Base-by-base conservation (phyloP, 1,140 invertebrate species). In the Heliothis virescens region DNA sequence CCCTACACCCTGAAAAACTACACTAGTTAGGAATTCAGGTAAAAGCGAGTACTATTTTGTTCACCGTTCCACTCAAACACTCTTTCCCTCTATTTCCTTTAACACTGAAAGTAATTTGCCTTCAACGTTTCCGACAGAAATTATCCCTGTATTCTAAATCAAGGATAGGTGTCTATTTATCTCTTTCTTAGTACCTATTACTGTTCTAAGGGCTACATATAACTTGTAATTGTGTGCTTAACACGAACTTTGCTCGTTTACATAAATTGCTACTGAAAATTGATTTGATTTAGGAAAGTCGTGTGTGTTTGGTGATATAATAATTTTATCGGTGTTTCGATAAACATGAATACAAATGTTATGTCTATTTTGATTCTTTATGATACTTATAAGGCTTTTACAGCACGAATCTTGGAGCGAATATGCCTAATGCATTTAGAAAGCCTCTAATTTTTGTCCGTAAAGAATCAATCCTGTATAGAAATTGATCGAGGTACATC, bases 131-230 rank as follows among this genome's bases (percentile, higher is more conserved):
- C 3, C 50, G n/a, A 53, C 48, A 52, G 71, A 73, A 73, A 73
- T 73, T 57, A 57, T 29, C 53, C 12, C 29, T 34, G 71, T 73
- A 73, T 41, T 57, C 52, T 73, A 73, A 73, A 73, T 73, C 71
- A 73, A 73, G 71, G 71, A 21, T 71, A 59, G 53, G 29, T 41
- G 71, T 73, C 71, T 73, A 73, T 73, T 73, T 60, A 73, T 73
- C 71, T 73, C 71, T 73, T 73, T 60, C 71, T 59, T 73, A 73
- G 55, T 47, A 47, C 71, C 71, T 73, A 73, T 73, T 59, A 73
- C 71, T 73, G 53, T 73, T 69, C 47, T 47, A 47, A 73, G 71
- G 71, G 55, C 53, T 73, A 57, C 53, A 73, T 57, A 57, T 73
- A 59, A 73, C 34, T 48, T 73, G 55, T 59, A 73, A 73, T 73